Conservation (phyloP, 1,140 invertebrate species). For the Plodia interpunctella region DNA sequence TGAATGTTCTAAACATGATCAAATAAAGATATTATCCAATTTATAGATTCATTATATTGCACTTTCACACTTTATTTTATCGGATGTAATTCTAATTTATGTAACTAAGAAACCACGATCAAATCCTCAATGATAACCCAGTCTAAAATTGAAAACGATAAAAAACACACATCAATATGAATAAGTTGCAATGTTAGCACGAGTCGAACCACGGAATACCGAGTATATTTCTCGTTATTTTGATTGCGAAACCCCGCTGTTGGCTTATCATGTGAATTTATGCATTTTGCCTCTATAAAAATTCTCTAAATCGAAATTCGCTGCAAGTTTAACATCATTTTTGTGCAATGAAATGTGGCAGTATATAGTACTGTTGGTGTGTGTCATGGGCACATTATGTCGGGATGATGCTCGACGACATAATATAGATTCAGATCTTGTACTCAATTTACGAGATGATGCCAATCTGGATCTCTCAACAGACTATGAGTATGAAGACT, state of each 20-base stretch:
- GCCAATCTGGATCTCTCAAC: conserved; percentile 54
- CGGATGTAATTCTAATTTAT: no score
- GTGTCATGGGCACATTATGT: background rate
- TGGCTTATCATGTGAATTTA: conserved; percentile 59
- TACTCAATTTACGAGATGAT: conserved; percentile 43
- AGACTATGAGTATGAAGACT: conserved; percentile 65
- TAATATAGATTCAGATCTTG: background rate
- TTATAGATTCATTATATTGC: no score
- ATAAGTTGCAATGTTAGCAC: conserved; percentile 2
- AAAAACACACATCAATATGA: conserved; percentile 5
- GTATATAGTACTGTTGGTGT: background rate
- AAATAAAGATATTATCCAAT: no score
- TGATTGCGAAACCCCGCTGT: conserved; percentile 24
- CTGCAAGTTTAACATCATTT: conserved; percentile 11
- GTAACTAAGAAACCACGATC: background rate
- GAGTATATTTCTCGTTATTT: conserved; percentile 15
- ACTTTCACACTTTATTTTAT: no score
- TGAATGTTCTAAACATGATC: no score
- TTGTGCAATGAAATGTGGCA: conserved; percentile 32
- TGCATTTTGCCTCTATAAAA: conserved; percentile 58
- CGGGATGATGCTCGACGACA: background rate
- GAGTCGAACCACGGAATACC: conserved; percentile 5
- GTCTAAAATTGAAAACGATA: background rate
- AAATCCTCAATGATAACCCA: background rate
- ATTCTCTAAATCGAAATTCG: conserved; percentile 28